Evolutionary conservation across 1,140 invertebrate species (phyloP), one percentile per base, ranked within the genome.

Genomic region (Campoletis sonorensis): DNA sequence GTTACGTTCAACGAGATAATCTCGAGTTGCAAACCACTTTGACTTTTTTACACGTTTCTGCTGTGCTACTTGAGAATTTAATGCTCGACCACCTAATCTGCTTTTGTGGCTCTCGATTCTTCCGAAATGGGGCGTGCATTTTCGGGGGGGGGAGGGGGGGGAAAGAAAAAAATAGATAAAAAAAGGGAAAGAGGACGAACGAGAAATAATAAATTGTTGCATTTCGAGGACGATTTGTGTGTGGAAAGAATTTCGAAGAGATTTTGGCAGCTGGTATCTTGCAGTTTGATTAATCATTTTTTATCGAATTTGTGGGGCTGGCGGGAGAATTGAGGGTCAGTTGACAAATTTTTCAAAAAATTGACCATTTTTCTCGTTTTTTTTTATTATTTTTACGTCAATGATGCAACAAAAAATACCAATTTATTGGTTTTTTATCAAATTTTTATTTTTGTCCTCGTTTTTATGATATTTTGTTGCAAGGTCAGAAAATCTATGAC

Each of bases 1-100:
- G 51, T 54, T 54, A 54, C 51, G 51, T 54, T 54, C 51, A 54
- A 3, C 51, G n/a, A 54, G 51, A 54, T 64, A 64, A 64, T 64
- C 21, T 64, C 61, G 61, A 64, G 61, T 64, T 64, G 61, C 61
- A 64, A 45, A 64, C 61, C 21, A 64, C 26, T 64, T 64, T 64
- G 27, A 27, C n/a, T 64, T 64, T 58, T 64, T 64, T 64, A 64
- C 61, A 27, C 61, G 61, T 64, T 64, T 27, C 26, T 64, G 61
- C 23, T 64, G 23, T 7, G 61, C 61, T 64, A 64, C 61, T 64
- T 64, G 61, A 64, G 61, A 64, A 64, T 64, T 64, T 16, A 58
- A 27, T 64, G 61, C n/a, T n/a, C 61, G 61, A 64, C 61, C 61
- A 64, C 61, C 61, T 64, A 64, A 64, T 64, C 61, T 27, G 21